These are phyloP conservation scores for Crotalus tigris DNA, from an alignment of 2,113 vertebrate genomes.

Conservation along the genomic window DNA sequence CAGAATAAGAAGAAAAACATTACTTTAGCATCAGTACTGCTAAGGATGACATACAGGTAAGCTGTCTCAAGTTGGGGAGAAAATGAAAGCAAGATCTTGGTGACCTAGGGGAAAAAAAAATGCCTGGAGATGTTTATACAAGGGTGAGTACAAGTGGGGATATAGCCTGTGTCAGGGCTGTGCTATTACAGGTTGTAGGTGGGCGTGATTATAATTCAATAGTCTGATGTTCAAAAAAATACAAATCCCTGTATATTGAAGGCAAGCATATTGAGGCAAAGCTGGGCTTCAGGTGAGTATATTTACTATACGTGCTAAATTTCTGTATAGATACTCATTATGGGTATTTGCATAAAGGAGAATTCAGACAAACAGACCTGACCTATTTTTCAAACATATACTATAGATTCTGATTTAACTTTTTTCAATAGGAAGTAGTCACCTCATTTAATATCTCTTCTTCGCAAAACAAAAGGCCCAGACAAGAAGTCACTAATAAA, in stretches of 20 bases:
- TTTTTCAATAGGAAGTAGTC: background rate
- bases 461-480: background rate
- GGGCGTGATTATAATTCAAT: background rate
- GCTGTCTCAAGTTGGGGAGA: background rate
- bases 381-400: background rate
- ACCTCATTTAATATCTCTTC: background rate
- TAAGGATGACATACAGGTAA: background rate
- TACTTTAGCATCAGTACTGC: background rate
- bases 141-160: background rate
- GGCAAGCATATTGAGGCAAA: background rate
- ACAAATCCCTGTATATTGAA: background rate
- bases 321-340: background rate
- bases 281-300: background rate
- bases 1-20: background rate
- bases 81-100: background rate
- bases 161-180: background rate
- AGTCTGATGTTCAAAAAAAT: background rate
- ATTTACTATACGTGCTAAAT: background rate
- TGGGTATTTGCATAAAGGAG: background rate
- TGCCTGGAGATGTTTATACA: background rate
- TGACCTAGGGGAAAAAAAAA: background rate
- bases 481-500: background rate
- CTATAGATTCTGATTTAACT: background rate
- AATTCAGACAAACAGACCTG: background rate
- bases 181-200: background rate